Evolutionary conservation across 2,113 vertebrate species (phyloP), one percentile per base, ranked within the genome.

Genomic region (Chamaetylas fuelleborni): DNA sequence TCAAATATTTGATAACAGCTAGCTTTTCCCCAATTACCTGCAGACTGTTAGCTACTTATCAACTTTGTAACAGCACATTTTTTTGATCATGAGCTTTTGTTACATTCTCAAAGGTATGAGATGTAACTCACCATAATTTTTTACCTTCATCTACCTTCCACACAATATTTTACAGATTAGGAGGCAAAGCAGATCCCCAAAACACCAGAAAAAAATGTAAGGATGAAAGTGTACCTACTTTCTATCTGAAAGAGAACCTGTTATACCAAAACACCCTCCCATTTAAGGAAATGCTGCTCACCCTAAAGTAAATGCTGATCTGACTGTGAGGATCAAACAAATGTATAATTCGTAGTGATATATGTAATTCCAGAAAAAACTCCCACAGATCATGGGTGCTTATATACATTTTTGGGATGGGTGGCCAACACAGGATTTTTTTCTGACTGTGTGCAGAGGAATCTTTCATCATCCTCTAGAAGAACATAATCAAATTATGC

Each of bases 91-190:
- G 74, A 90, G 50, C 58, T 95, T 90, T 72, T 73, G 15, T 80
- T 74, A 86, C 64, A 50, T 26, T 76, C 29, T 71, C 51, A 67
- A 71, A 86, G 0, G 2, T 40, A 53, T 71, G 60, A 88, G 60
- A 88, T 80, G 14, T 60, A 93, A 66, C 26, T 64, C 57, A 31
- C 28, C 56, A 80, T 79, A 40, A 84, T 84, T 93, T 85, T 71
- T 92, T 82, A 88, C 40, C 57, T 81, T 92, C 86, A 81, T 56
- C 58, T 76, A 66, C 83, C 60, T 89, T 79, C 77, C 48, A 93
- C 72, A 45, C 22, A 81, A 2, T 80, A 86, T 84, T 93, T 92
- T 60, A 86, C 54, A 78, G 28, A 67, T 48, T 67, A 77, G 29
- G 43, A 93, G 31, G 43, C 26, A 74, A 93, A 90, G 76, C 9